Base-by-base conservation (phyloP, 2,888 invertebrate species). In the Zygothrica quintamaculata region DNA sequence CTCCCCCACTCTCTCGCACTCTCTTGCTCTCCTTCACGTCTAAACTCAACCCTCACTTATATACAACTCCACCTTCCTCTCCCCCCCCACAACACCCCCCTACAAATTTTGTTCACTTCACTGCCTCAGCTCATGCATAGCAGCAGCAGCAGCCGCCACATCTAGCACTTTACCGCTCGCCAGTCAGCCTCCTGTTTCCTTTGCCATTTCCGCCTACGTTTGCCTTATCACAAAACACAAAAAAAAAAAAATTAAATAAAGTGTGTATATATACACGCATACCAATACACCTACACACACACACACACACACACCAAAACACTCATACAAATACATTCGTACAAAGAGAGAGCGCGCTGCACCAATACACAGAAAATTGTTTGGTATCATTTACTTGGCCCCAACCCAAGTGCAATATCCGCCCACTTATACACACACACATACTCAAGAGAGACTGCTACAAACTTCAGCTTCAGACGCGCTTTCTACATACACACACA, bases 171-270 rank as follows among this genome's bases (percentile, higher is more conserved):
- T n/a, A n/a, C n/a, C 12, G 39, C 52, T 12, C 8, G 1, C 13
- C 40, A 26, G 5, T 6, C 46, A 53, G 39, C 40, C 73, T 57
- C 58, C 61, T 48, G 65, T 62, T 75, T 80, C 80, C 79, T 80
- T 73, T 80, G 73, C 81, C 79, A 73, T 80, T 80, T 80, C 79
- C 79, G 77, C 81, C 78, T 66, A 62, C 74, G 66, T 74, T 74
- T 81, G 78, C 76, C 81, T 80, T 80, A 80, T 80, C 80, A 80
- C 78, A 78, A 78, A 74, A 68, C n/a, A n/a, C n/a, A n/a, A n/a
- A n/a, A n/a, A n/a, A n/a, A n/a, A n/a, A n/a, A n/a, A n/a, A n/a
- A n/a, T n/a, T n/a, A n/a, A n/a, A n/a, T n/a, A 62, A 42, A 67
- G 57, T 70, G 40, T 65, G 46, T 62, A 43, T 46, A 57, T 31